Base-by-base conservation (phyloP, 92 coral and sea anemone genomes). In the Micromussa lordhowensis region DNA sequence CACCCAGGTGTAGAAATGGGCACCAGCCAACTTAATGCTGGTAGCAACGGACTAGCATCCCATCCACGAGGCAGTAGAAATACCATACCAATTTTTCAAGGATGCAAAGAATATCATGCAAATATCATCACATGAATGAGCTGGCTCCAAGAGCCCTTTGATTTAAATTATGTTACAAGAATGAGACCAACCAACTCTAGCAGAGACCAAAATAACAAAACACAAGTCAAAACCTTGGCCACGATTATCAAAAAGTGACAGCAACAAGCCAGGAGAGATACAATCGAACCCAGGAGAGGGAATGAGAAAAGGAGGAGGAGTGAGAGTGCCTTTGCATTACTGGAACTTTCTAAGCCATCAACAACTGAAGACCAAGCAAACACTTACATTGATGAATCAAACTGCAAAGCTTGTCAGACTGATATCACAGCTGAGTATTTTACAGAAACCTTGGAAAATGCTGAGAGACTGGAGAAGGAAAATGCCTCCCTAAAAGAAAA, bases 171-270 rank as follows among this genome's bases (percentile, higher is more conserved):
- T n/a, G n/a, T n/a, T n/a, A n/a, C n/a, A n/a, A n/a, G n/a, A n/a
- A n/a, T n/a, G n/a, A n/a, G n/a, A n/a, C n/a, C n/a, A n/a, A n/a
- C n/a, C n/a, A n/a, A n/a, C n/a, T n/a, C n/a, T n/a, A n/a, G n/a
- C n/a, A n/a, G n/a, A n/a, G n/a, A n/a, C n/a, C n/a, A n/a, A n/a
- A n/a, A n/a, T n/a, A n/a, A n/a, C n/a, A n/a, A n/a, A n/a, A n/a
- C n/a, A n/a, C 91, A 29, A 54, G 53, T 61, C 84, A 86, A 78
- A 90, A 90, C n/a, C 85, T 85, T 75, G 92, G 90, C 35, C 77
- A 90, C 44, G 77, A 69, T 68, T 86, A 21, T 55, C 72, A 0
- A 29, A 48, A 64, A 51, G 84, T 79, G 44, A 69, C 80, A 77
- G 55, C 77, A 57, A 30, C 40, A 36, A 90, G 72, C 69, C 72